Percentiles rank a stretch among this genome's conserved stretches.
These are phyloP conservation scores for Zapus hudsonius DNA, from an alignment of 2,113 vertebrate species.

Conservation along the genomic window DNA sequence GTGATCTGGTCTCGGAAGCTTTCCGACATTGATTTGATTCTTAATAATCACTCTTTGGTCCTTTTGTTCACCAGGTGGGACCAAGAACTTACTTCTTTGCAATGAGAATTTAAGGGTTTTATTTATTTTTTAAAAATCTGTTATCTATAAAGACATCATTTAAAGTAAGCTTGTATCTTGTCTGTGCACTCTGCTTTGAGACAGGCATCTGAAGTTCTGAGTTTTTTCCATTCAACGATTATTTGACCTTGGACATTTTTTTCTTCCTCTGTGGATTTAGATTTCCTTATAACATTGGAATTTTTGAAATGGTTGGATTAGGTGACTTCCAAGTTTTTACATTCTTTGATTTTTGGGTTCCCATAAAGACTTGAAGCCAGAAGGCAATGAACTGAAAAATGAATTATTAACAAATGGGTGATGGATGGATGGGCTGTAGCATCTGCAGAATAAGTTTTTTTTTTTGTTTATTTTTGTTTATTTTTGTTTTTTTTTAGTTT, in stretches of 20 bases:
- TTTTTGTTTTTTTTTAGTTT: too few relatives aligned
- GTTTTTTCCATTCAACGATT: slow-evolving; percentile 6
- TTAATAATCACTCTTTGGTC: slow-evolving; percentile 32
- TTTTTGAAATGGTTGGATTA: slow-evolving; percentile 37
- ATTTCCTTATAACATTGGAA: slow-evolving; percentile 31
- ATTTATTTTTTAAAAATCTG: not conserved
- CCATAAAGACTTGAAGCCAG: slow-evolving; percentile 5
- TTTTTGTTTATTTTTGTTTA: too few relatives aligned
- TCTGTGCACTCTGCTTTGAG: slow-evolving; percentile 37
- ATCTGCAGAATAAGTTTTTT: slow-evolving; percentile 8
- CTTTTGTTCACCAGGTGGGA: not conserved
- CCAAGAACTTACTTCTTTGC: slow-evolving; percentile 22
- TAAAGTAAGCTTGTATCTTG: slow-evolving; percentile 39
- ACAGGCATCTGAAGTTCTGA: slow-evolving; percentile 8
- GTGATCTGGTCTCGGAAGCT: slow-evolving; percentile 32
- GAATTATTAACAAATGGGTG: slow-evolving; percentile 30
- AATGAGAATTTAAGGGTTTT: slow-evolving; percentile 23
- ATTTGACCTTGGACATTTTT: slow-evolving; percentile 37
- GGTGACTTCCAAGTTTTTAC: slow-evolving; percentile 25
- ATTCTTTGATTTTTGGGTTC: slow-evolving; percentile 50
- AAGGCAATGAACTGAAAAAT: not conserved
- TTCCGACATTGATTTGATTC: slow-evolving; percentile 38
- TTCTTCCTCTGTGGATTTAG: slow-evolving; percentile 4
- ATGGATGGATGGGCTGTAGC: not conserved
- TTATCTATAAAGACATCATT: slow-evolving; percentile 4